Base-by-base conservation (phyloP, 2,113 vertebrate species). In the Thymallus thymallus region DNA sequence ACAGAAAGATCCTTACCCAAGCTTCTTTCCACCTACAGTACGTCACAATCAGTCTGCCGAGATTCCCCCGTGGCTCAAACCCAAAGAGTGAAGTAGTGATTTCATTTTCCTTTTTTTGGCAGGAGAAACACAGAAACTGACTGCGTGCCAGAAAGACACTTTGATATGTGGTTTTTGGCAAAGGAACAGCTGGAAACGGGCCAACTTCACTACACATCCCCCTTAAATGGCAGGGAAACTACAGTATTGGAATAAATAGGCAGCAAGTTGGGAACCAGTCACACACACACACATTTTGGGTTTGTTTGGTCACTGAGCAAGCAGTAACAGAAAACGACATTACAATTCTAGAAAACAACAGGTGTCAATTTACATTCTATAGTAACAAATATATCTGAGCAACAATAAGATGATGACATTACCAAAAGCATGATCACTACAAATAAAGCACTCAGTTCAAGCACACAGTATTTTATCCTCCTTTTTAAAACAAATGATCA, bases 141-240 rank as follows among this genome's bases (percentile, higher is more conserved):
- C 80, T 80, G 68, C 77, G 56, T 87, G 87, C 77, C 63, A 81
- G 45, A 68, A 83, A 82, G 71, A 67, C 77, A 48, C 65, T 81
- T 80, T 77, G 82, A 87, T 81, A 84, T 79, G 86, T 86, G 78
- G 79, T 77, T 86, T 91, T 90, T 92, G 89, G 90, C 91, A 91
- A 74, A 78, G 69, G 76, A 84, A 75, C 89, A 90, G 86, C 74
- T 93, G 91, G 92, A 84, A 76, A 61, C 6, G 3, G 67, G 90
- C 92, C 91, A 93, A 92, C 75, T 86, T 86, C 81, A 79, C 74
- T 73, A 80, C 35, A 41, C 35, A 10, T 73, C 67, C 30, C 58
- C 76, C 72, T 68, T 61, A 72, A 75, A 75, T 56, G 76, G 58
- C 62, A 67, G 79, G 58, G 46, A 63, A 68, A 16, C 22, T n/a